phyloP scores from a whole-genome alignment of 2,888 invertebrate species.

The Acanthosepion lycidas region DNA sequence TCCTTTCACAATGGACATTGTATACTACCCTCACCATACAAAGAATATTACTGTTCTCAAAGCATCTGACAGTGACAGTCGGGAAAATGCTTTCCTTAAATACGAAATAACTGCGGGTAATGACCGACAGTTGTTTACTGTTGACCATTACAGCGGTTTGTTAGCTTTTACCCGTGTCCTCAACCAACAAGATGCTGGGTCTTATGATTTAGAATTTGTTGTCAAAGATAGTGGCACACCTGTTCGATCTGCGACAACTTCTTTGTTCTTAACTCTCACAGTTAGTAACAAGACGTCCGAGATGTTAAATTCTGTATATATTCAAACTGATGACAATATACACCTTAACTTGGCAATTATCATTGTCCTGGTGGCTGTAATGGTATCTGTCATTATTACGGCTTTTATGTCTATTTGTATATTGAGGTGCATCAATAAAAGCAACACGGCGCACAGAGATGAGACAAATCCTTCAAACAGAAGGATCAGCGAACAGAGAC shows the following conservation, averaged over 20 bases:
- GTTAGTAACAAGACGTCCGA: neutral
- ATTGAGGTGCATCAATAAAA: neutral
- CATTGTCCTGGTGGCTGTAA: neutral
- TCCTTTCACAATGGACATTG: neutral
- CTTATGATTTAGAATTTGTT: neutral
- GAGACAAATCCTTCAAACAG: neutral
- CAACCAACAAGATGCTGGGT: neutral
- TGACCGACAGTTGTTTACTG: neutral
- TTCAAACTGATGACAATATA: neutral
- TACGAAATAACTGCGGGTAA: neutral
- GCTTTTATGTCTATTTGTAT: neutral
- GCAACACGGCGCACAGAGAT: neutral
- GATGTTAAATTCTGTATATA: conserved; percentile 20
- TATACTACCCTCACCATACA: neutral
- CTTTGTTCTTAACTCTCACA: neutral
- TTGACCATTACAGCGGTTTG: neutral
- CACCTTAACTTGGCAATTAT: neutral
- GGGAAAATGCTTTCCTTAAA: conserved; percentile 20
- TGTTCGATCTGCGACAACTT: neutral
- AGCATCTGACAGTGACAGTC: neutral
- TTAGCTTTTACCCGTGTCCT: neutral
- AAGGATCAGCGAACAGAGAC: neutral
- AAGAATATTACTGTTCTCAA: neutral
- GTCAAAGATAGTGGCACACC: neutral
- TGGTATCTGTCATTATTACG: conserved; percentile 14